These are phyloP conservation scores for Myotis yumanensis DNA, from an alignment of 2,113 vertebrate genomes.

Conservation along the genomic window DNA sequence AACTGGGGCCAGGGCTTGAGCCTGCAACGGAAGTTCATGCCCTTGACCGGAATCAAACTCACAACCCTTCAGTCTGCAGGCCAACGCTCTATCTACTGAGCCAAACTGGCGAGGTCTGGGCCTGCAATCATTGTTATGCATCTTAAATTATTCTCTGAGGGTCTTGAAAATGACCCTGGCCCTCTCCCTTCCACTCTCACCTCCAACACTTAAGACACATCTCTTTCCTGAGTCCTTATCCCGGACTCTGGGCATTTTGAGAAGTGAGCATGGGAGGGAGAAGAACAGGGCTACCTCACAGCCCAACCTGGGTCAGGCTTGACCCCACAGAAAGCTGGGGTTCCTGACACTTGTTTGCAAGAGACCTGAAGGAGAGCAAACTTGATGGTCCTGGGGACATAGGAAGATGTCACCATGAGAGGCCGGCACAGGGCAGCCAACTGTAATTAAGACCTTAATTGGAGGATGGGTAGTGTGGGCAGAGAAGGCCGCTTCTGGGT, in stretches of 20 bases:
- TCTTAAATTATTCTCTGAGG: slow-evolving; percentile 1
- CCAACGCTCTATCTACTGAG: too few species aligned
- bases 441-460: slow-evolving; percentile 13
- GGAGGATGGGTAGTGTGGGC: background rate
- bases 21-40: too few species aligned
- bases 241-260: background rate
- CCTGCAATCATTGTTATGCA: background rate
- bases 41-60: too few species aligned
- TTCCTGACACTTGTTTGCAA: background rate
- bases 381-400: background rate
- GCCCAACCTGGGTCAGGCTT: background rate
- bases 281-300: background rate
- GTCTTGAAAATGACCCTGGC: background rate
- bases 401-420: slow-evolving; percentile 34
- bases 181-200: background rate
- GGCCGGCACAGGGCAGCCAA: background rate
- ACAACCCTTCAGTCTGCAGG: too few species aligned
- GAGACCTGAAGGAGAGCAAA: background rate
- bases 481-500: background rate
- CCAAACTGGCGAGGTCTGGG: too few species aligned
- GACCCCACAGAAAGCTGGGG: background rate
- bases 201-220: background rate
- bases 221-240: background rate
- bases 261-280: background rate
- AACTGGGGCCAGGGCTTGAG: too few species aligned